Evolutionary conservation across 1,140 invertebrate genomes (phyloP), one percentile per base, ranked within the genome.

Genomic region (Monomorium pharaonis): DNA sequence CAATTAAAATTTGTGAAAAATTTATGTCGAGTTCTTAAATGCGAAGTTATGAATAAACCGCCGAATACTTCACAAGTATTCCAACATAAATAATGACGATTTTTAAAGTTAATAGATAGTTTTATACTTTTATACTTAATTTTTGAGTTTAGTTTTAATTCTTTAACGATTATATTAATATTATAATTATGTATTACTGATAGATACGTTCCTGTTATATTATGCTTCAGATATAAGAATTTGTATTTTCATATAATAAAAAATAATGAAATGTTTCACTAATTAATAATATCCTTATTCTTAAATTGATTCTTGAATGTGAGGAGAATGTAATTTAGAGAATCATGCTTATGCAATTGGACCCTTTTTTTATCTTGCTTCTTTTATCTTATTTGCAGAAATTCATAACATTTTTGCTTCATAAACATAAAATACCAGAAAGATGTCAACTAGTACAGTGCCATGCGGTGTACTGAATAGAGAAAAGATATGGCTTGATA

Each of bases 401-500:
- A 77, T 75, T 75, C 4, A 49, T 86, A 80, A 16, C 49, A 60
- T 33, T 75, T 75, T 88, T 85, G 44, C 42, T 72, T 60, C 0
- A 42, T 78, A 86, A 80, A 86, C 76, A 75, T 49, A 87, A 84
- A 80, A 70, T 69, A 84, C 18, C 27, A 42, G 78, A 90, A 93
- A 90, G 85, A 94, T 92, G 93, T 86, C 92, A 60, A 86, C 86
- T 47, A 62, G 85, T 67, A 84, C 86, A 78, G 47, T 21, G n/a
- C 2, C 16, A 72, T 10, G 16, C 27, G 49, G 27, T 49, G 91
- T 93, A 85, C 86, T 95, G 63, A 87, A 93, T 76, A 92, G 93
- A 62, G 96, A 96, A 86, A 94, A 93, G 84, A 91, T 96, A 27
- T 96, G 96, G 96, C 91, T 94, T 63, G 94, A 96, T 18, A 96